phyloP scores from a whole-genome alignment of 2,888 invertebrate species.

The Drosophila leonis region DNA sequence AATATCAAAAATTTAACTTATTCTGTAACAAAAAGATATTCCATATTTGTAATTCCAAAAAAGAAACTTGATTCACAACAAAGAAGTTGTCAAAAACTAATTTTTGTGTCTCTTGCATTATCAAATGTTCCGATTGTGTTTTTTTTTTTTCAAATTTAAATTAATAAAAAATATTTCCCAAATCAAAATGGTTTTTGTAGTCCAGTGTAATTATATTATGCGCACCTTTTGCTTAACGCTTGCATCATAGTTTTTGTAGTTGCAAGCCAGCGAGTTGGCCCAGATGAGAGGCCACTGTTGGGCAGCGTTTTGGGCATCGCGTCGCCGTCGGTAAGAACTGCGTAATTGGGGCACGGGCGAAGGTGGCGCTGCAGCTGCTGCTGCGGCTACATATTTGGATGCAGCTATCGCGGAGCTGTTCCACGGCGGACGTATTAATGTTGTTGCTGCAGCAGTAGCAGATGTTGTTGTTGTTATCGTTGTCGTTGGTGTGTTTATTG shows the following conservation, averaged over 20 bases:
- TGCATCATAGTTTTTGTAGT: conserved; percentile 84
- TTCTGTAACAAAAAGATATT: no score
- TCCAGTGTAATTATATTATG: conserved; percentile 50
- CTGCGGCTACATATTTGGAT: conserved; percentile 61
- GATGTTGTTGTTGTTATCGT: conserved; percentile 3
- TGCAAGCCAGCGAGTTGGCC: conserved; percentile 82
- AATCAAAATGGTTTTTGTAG: conserved; percentile 44
- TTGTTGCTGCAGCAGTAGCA: conserved; percentile 5
- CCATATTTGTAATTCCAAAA: not conserved
- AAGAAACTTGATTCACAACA: not conserved
- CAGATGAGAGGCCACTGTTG: conserved; percentile 83
- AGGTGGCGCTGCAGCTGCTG: conserved; percentile 60
- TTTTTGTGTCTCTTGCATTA: not conserved
- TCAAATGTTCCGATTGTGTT: not conserved
- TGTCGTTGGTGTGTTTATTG: conserved; percentile 4
- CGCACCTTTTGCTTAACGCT: conserved; percentile 82
- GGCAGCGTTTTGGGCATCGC: conserved; percentile 76
- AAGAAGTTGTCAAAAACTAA: not conserved
- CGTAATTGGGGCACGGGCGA: conserved; percentile 65
- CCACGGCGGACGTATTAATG: conserved; percentile 76
- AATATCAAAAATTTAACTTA: no score
- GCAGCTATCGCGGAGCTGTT: conserved; percentile 75
- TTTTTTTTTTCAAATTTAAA: not conserved
- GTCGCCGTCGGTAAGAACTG: conserved; percentile 82
- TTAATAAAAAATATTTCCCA: not conserved